Percentiles rank a stretch among this genome's conserved stretches.
Conservation (phyloP, 2,797 vertebrate species). For the Limosa lapponica region DNA sequence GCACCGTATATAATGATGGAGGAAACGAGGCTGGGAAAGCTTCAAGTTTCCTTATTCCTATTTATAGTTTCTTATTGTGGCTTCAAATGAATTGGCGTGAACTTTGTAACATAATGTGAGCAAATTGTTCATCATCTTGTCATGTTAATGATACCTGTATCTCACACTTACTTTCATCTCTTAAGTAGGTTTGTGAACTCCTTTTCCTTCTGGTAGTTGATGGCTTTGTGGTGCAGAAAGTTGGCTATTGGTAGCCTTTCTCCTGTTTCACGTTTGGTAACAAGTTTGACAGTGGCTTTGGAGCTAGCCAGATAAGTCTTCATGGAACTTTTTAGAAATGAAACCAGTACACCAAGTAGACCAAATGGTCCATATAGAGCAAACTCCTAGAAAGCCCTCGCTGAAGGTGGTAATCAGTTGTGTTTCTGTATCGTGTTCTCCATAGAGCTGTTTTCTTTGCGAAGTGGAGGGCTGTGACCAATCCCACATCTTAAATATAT, state of each 20-base stretch:
- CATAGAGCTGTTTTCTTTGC: not conserved
- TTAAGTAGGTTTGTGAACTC: not conserved
- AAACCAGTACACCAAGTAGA: not conserved
- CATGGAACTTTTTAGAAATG: not conserved
- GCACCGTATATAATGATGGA: not conserved
- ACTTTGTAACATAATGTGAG: not conserved
- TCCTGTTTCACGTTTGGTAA: not conserved
- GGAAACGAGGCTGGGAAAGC: not conserved
- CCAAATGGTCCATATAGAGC: fast-evolving
- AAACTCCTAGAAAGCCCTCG: not conserved
- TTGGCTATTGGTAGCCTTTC: not conserved
- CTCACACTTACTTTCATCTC: not conserved
- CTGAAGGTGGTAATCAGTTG: not conserved
- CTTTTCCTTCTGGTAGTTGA: not conserved
- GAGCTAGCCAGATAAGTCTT: not conserved
- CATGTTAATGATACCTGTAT: not conserved
- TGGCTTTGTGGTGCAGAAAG: not conserved
- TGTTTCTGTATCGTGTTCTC: not conserved
- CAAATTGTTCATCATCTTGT: not conserved
- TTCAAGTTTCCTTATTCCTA: not conserved
- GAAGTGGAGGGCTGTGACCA: not conserved
- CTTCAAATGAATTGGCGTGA: not conserved
- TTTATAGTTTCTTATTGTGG: not conserved
- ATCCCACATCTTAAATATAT: not conserved
- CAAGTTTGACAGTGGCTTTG: not conserved